These are phyloP conservation scores for Lithophane leautieri DNA, from an alignment of 2,888 invertebrate genomes.

Conservation along the genomic window DNA sequence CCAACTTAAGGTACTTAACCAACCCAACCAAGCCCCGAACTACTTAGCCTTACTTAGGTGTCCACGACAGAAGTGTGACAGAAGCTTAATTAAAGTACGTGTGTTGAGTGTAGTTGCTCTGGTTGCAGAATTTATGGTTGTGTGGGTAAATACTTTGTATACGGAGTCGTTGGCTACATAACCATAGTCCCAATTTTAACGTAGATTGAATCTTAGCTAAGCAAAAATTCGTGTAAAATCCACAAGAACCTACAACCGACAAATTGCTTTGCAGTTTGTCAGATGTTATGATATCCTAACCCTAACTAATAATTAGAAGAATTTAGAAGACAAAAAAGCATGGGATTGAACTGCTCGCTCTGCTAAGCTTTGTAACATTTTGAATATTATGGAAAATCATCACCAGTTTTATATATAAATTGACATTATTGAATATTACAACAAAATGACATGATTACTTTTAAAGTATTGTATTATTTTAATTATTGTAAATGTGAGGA, in stretches of 20 bases:
- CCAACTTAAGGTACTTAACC: constrained; percentile 44
- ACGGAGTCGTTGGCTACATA: background rate
- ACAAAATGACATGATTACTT: too few species aligned
- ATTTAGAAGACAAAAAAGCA: too few species aligned
- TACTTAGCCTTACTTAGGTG: constrained; percentile 33
- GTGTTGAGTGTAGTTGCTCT: background rate
- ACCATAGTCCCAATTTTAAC: background rate
- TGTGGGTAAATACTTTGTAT: background rate
- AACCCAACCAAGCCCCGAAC: constrained; percentile 30
- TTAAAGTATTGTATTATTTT: too few species aligned
- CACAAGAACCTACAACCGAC: background rate
- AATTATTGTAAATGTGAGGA: too few species aligned
- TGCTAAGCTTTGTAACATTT: too few species aligned
- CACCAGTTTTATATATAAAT: too few species aligned
- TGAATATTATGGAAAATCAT: too few species aligned
- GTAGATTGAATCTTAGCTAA: background rate
- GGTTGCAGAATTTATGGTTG: background rate
- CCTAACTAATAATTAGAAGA: too few species aligned
- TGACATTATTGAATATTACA: too few species aligned
- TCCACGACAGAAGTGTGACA: constrained; percentile 8
- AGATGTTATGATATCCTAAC: background rate
- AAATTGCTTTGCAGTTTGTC: background rate
- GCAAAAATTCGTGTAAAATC: background rate
- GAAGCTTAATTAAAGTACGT: background rate
- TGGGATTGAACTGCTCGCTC: too few species aligned